Base-by-base conservation (phyloP, 2,113 vertebrate genomes). In the Sinocyclocheilus rhinocerous region DNA sequence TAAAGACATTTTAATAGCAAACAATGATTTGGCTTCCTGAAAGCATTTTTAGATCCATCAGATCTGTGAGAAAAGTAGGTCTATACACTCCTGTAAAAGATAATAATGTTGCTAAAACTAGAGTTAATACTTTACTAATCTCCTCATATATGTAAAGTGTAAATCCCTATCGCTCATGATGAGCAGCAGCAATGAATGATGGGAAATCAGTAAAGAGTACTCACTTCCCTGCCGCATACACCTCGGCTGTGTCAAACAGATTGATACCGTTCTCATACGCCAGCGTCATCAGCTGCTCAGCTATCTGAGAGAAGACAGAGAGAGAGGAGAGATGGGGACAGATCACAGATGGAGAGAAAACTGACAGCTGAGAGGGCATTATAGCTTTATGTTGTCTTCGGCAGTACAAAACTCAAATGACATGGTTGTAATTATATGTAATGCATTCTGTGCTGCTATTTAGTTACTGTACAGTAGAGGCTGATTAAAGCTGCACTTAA, bases 231-330 rank as follows among this genome's bases (percentile, higher is more conserved):
- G 96, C 96, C 0, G 94, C 96, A 0, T 99, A 99, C 84, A 98
- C 96, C 81, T 99, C 97, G 0, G 97, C 97, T 0, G 97, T 99
- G 90, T 99, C 97, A 0, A 98, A 99, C 83, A 99, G 95, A 91
- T 99, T 99, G 93, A 99, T 98, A 87, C 97, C 97, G 0, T 96
- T 98, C 89, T 99, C 97, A 0, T 99, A 99, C 8, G 97, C 97
- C 90, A 98, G 77, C 52, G 97, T 97, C 97, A 98, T 94, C 57
- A 99, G 92, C 92, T 99, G 96, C 91, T 99, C 97, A 0, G 97
- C 97, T 94, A 97, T 96, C 97, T 99, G 93, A 0, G 91, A 50
- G 15, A 6, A 82, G 15, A 26, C 18, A 55, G 84, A 15, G 65
- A 57, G 13, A 87, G 45, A 26, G 55, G 33, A 33, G 59, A 55